Conservation (phyloP, 2,888 invertebrate species). For the Brassicogethes aeneus region DNA sequence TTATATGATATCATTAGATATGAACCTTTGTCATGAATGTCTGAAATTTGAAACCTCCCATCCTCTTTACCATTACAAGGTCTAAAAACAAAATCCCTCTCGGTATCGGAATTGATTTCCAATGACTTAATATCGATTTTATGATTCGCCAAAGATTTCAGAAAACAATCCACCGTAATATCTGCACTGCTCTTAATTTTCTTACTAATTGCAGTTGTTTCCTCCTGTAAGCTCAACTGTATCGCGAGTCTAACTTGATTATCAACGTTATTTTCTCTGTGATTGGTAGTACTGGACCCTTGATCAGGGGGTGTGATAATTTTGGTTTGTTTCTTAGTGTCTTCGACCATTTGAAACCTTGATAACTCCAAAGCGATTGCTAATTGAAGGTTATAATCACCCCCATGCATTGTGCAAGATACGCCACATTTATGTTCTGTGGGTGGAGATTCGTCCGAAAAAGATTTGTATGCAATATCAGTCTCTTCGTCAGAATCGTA, state of each 20-base stretch:
- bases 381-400: constrained; percentile 53
- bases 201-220: constrained; percentile 26
- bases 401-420: constrained; percentile 37
- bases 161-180: constrained; percentile 45
- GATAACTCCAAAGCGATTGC: constrained; percentile 61
- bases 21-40: constrained; percentile 44
- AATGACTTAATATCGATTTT: constrained; percentile 40
- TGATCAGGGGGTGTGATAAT: constrained; percentile 33
- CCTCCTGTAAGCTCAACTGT: constrained; percentile 45
- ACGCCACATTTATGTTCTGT: constrained; percentile 49
- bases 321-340: constrained; percentile 43
- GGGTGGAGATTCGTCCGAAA: constrained; percentile 15
- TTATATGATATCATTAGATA: background rate
- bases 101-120: constrained; percentile 31
- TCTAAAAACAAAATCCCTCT: constrained; percentile 35
- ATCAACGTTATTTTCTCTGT: constrained; percentile 35
- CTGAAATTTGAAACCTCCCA: constrained; percentile 46
- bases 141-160: constrained; percentile 44
- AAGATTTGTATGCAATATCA: constrained; percentile 29
- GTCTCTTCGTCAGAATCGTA: constrained; percentile 47
- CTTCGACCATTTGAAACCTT: constrained; percentile 55
- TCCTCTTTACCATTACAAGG: constrained; percentile 42
- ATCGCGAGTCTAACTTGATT: constrained; percentile 46
- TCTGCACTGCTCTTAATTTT: constrained; percentile 40
- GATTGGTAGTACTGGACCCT: constrained; percentile 37